Conservation (phyloP, 2,888 invertebrate species). For the Platerodrilus igneus region DNA sequence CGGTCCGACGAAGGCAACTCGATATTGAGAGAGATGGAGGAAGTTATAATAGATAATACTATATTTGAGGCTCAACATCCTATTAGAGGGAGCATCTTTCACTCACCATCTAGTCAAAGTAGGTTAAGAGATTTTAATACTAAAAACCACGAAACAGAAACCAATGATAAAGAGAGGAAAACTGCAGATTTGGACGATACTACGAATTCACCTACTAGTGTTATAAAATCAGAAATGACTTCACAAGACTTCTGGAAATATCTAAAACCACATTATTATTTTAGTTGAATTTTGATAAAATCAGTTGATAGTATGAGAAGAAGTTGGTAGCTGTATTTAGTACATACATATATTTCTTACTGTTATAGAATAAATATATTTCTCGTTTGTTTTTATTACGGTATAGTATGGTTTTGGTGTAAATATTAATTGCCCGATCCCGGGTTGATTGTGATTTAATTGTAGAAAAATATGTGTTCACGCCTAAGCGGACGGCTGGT, state of each 20-base stretch:
- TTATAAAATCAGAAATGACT: conserved; percentile 32
- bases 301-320: too few species aligned
- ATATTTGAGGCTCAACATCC: conserved; percentile 12
- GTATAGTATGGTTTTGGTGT: too few species aligned
- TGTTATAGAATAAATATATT: too few species aligned
- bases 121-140: conserved; percentile 12
- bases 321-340: too few species aligned
- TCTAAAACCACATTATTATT: conserved; percentile 57
- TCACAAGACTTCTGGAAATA: conserved; percentile 53
- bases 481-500: too few species aligned
- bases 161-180: conserved; percentile 12
- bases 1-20: conserved; percentile 7
- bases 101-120: conserved; percentile 1
- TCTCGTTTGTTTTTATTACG: too few species aligned
- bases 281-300: conserved; percentile 40
- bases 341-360: too few species aligned
- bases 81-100: not conserved
- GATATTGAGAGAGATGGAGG: conserved; percentile 5
- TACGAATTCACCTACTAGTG: conserved; percentile 33
- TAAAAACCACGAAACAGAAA: conserved; percentile 10
- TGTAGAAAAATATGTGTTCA: too few species aligned
- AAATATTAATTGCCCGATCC: too few species aligned
- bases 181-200: conserved; percentile 25
- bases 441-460: too few species aligned
- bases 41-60: conserved; percentile 11